A percentile compares a stretch with the other conserved stretches of the same genome.
Evolutionary conservation across 2,888 invertebrate species (phyloP).

Genomic region (Apodemia zela): DNA sequence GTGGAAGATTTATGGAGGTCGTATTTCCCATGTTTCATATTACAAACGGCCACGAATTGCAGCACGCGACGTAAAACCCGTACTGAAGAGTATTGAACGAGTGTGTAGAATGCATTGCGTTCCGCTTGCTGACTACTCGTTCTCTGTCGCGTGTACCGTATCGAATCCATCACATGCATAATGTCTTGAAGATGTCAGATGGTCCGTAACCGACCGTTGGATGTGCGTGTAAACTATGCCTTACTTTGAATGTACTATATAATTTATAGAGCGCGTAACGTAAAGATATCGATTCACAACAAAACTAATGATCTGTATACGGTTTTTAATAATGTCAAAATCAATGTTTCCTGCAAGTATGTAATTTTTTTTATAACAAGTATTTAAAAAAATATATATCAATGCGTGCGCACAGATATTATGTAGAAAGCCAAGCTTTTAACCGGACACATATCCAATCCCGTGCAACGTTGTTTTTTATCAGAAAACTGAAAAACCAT

Average conservation of each 20-base stretch:
- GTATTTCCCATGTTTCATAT: conserved; percentile 79
- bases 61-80: conserved; percentile 57
- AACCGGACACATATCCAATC: too few relatives aligned
- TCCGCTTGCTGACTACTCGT: conserved; percentile 52
- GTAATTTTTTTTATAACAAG: too few relatives aligned
- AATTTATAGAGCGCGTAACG: conserved; percentile 69
- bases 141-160: conserved; percentile 45
- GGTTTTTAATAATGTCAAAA: conserved; percentile 15
- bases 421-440: too few relatives aligned
- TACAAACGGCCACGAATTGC: conserved; percentile 48
- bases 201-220: conserved; percentile 53
- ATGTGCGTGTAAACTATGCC: conserved; percentile 49
- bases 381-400: too few relatives aligned
- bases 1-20: conserved; percentile 71
- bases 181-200: conserved; percentile 42
- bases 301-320: conserved; percentile 50
- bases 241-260: conserved; percentile 60
- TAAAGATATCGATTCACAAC: conserved; percentile 55
- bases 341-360: conserved; percentile 14
- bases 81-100: conserved; percentile 52
- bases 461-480: too few relatives aligned
- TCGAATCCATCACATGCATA: conserved; percentile 52
- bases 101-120: conserved; percentile 58
- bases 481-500: too few relatives aligned
- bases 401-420: too few relatives aligned